Evolutionary conservation across 2,113 vertebrate genomes (phyloP), one percentile per base, ranked within the genome.

Genomic region (Chamaetylas fuelleborni): DNA sequence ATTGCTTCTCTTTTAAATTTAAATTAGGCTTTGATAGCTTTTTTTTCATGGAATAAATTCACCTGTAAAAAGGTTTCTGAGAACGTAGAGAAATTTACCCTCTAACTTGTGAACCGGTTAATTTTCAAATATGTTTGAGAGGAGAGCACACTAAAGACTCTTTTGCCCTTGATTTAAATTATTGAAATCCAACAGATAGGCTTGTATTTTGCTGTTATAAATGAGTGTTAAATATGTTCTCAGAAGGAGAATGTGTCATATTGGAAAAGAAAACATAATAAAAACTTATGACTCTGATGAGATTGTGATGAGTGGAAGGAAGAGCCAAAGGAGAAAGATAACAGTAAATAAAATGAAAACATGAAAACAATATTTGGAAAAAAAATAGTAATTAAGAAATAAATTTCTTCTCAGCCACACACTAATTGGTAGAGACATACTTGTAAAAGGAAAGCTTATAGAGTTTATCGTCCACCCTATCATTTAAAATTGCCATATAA

Each of bases 201-300:
- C 38, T 91, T 90, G 22, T 70, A 62, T 94, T 94, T 80, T 94
- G 51, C 5, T 5, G 22, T 69, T 93, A 73, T 80, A 89, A 91
- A 66, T 71, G 47, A 78, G n/a, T 78, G 70, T 29, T 78, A 88
- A 93, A 94, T 88, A 81, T 51, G 25, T 71, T 88, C 56, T 95
- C n/a, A 38, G 42, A 91, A 86, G 34, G 47, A 88, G 64, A 78
- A 70, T 36, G 4, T 73, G 48, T 78, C 60, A 74, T 67, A 74
- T 3, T 81, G 66, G n/a, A 88, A 88, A 94, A 91, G 36, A 93
- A 93, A 95, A 71, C 23, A 77, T 90, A 87, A 85, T 66, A 88
- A 92, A 93, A 86, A 38, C 29, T 83, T 83, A 88, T 36, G 38
- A 36, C 51, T 93, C 72, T 76, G 67, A 81, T 86, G 74, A 92